phyloP scores from a whole-genome alignment of 2,888 invertebrate species.

The Ochropleura leucogaster region DNA sequence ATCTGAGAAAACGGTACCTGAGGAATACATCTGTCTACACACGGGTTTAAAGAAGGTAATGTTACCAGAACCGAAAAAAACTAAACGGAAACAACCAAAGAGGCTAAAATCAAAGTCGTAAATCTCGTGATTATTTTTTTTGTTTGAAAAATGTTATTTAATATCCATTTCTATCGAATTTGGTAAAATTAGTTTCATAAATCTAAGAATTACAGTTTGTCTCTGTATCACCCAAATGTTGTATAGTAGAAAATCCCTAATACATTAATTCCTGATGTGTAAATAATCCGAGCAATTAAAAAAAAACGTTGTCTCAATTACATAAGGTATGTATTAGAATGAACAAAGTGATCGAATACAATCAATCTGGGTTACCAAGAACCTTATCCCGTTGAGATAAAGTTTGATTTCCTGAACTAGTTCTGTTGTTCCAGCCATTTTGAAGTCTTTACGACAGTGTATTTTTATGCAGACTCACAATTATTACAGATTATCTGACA shows the following conservation, averaged over 20 bases:
- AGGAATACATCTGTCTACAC: slow-evolving; percentile 70
- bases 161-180: slow-evolving; percentile 16
- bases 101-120: slow-evolving; percentile 72
- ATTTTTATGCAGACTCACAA: neutral
- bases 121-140: slow-evolving; percentile 20
- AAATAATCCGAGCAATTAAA: neutral
- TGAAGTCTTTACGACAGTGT: neutral
- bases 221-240: neutral
- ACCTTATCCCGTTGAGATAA: neutral
- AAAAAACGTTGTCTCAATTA: neutral
- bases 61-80: slow-evolving; percentile 67
- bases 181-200: slow-evolving; percentile 6
- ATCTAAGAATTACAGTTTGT: neutral
- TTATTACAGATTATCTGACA: neutral
- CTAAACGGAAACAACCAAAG: slow-evolving; percentile 78
- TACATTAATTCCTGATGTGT: no score
- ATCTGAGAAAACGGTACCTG: slow-evolving; percentile 12
- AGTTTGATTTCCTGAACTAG: neutral
- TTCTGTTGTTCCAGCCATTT: neutral
- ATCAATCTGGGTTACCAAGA: neutral
- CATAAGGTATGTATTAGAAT: neutral
- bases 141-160: slow-evolving; percentile 19
- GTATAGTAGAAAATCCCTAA: neutral
- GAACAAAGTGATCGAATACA: neutral
- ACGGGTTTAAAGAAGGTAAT: slow-evolving; percentile 73